Conservation (phyloP, 2,888 invertebrate genomes). For the Dendrolimus houi region DNA sequence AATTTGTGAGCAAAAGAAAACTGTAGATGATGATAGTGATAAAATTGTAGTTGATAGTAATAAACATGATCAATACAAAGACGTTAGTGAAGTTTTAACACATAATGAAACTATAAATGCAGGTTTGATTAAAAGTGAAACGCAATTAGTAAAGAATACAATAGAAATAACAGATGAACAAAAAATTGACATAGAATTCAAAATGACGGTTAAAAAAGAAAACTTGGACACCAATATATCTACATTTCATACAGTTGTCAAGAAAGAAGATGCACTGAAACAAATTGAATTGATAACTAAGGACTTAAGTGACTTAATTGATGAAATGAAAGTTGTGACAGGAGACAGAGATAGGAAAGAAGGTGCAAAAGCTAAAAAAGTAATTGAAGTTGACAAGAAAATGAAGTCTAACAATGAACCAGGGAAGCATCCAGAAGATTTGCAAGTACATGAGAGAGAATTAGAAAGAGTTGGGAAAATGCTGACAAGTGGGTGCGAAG, state of each 20-base stretch:
- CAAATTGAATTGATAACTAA: conserved; percentile 56
- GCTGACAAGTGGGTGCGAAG: too few relatives aligned
- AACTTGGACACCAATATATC: conserved; percentile 10
- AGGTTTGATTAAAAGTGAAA: conserved; percentile 34
- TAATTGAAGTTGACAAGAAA: conserved; percentile 1
- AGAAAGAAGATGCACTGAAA: conserved; percentile 37
- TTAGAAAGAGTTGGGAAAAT: too few relatives aligned
- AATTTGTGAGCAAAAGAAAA: too few relatives aligned
- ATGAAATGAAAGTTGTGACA: conserved; percentile 53
- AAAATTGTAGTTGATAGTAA: too few relatives aligned
- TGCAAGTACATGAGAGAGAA: too few relatives aligned
- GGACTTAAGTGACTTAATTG: conserved; percentile 56
- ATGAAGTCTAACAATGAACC: too few relatives aligned
- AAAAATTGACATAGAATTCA: conserved; percentile 33
- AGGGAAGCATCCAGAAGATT: too few relatives aligned
- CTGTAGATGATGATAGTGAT: too few relatives aligned
- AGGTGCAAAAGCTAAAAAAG: conserved; percentile 17
- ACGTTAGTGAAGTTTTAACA: conserved; percentile 36
- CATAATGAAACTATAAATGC: conserved; percentile 35
- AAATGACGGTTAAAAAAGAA: conserved; percentile 36
- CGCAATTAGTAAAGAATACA: conserved; percentile 38
- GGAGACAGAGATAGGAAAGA: conserved; percentile 14
- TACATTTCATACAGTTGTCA: conserved; percentile 23
- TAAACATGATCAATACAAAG: conserved; percentile 18
- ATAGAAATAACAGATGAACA: conserved; percentile 31